Evolutionary conservation across 1,140 invertebrate genomes (phyloP).

Genomic region (Tyrophagus putrescentiae): DNA sequence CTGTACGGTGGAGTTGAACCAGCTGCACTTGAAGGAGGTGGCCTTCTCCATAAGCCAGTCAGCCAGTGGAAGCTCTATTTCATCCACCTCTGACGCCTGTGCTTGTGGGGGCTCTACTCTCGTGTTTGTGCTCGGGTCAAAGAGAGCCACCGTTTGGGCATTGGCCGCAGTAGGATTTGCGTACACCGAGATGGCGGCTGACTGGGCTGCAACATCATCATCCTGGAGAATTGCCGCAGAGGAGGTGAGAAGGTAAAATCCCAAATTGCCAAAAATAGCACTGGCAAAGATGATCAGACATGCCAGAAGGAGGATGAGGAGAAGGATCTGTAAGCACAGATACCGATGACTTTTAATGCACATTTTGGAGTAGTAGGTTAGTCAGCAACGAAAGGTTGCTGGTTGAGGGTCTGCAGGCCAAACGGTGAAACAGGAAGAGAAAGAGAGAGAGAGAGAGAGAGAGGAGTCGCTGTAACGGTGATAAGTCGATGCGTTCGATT

Average conservation of each 20-base stretch:
- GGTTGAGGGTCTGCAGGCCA: no score
- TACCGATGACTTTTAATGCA: conserved; percentile 10
- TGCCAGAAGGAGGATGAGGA: not conserved
- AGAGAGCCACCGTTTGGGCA: not conserved
- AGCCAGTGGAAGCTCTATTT: not conserved
- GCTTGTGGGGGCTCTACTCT: not conserved
- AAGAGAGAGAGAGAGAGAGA: no score
- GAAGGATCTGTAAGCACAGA: not conserved
- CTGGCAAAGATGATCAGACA: not conserved
- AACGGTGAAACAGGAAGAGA: no score
- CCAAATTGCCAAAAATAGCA: not conserved
- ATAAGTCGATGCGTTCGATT: no score
- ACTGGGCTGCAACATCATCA: not conserved
- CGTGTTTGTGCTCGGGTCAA: not conserved
- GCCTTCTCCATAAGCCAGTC: not conserved
- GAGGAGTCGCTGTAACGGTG: no score
- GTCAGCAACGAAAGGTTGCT: no score
- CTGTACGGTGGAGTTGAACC: not conserved
- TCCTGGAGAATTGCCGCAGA: not conserved
- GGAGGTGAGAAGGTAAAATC: not conserved
- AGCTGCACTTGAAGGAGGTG: not conserved
- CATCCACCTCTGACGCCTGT: not conserved
- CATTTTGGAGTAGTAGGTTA: not conserved
- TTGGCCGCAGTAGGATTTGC: not conserved
- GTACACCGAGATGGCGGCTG: not conserved